These are phyloP conservation scores for Cheilinus undulatus DNA, from an alignment of 2,113 vertebrate species.

Conservation along the genomic window DNA sequence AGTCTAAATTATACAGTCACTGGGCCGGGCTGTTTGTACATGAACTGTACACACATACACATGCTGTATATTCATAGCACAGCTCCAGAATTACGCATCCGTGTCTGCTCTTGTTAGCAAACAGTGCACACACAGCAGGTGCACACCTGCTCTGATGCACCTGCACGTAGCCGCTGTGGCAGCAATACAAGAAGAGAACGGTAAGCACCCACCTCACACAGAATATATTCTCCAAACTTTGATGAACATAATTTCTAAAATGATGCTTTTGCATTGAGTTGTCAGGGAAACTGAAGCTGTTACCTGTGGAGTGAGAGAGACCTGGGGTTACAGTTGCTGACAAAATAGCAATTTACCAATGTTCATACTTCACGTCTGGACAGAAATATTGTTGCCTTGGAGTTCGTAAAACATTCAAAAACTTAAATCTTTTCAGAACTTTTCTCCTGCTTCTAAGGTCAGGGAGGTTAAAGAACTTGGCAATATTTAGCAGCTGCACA, in stretches of 20 bases:
- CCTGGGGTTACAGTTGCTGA: too few relatives aligned
- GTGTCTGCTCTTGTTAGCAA: slow-evolving; percentile 61
- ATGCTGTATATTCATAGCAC: slow-evolving; percentile 8
- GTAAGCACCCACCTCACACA: neutral
- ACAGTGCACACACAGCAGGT: slow-evolving; percentile 46
- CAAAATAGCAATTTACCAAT: too few relatives aligned
- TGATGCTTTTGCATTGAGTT: neutral
- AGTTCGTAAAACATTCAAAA: neutral
- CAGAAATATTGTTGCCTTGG: too few relatives aligned
- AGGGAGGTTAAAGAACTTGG: neutral
- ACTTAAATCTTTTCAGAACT: too few relatives aligned
- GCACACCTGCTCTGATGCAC: slow-evolving; percentile 41
- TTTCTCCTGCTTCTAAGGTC: neutral
- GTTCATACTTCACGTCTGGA: neutral
- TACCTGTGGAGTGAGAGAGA: too few relatives aligned
- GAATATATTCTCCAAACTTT: neutral
- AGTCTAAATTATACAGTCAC: slow-evolving; percentile 56
- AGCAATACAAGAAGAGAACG: neutral
- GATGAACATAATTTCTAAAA: neutral
- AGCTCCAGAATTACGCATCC: slow-evolving; percentile 38
- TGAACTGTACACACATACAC: slow-evolving; percentile 34
- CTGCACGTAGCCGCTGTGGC: slow-evolving; percentile 18
- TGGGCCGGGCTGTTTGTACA: slow-evolving; percentile 49
- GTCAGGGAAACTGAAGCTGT: slow-evolving; percentile 4
- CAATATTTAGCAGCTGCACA: neutral